These are phyloP conservation scores for Caradrina kadenii DNA, from an alignment of 2,888 invertebrate genomes.

Conservation along the genomic window DNA sequence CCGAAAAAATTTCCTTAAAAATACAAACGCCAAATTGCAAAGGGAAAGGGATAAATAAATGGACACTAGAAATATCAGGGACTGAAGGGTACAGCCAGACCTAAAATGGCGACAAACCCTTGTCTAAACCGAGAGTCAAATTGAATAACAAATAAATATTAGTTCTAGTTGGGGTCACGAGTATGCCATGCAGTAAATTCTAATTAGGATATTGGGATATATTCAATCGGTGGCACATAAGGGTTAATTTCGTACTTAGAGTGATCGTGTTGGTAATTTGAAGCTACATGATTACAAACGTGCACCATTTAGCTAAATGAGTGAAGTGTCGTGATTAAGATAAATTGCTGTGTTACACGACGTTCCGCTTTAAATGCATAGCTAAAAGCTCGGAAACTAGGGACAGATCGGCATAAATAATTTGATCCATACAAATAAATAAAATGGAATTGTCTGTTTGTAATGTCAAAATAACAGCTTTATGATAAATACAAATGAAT, in stretches of 20 bases:
- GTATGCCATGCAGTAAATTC: slow-evolving; percentile 51
- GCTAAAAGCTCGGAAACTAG: slow-evolving; percentile 26
- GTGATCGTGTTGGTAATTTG: slow-evolving; percentile 42
- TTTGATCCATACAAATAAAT: slow-evolving; percentile 1
- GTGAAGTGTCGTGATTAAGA: slow-evolving; percentile 51
- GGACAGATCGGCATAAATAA: slow-evolving; percentile 30
- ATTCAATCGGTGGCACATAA: slow-evolving; percentile 53
- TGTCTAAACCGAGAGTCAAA: slow-evolving; percentile 54
- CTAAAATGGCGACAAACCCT: slow-evolving; percentile 54
- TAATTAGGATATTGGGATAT: slow-evolving; percentile 57
- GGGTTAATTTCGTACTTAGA: slow-evolving; percentile 51
- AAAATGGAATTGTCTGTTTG: too few relatives aligned
- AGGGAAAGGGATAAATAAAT: slow-evolving; percentile 58
- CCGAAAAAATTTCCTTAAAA: slow-evolving; percentile 47
- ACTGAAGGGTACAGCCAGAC: slow-evolving; percentile 41
- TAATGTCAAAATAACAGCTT: too few relatives aligned
- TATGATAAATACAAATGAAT: too few relatives aligned
- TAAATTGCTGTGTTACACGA: slow-evolving; percentile 35
- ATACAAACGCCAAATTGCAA: slow-evolving; percentile 36
- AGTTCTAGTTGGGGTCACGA: slow-evolving; percentile 53
- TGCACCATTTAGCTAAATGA: slow-evolving; percentile 51
- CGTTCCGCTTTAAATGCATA: slow-evolving; percentile 29
- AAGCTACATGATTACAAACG: slow-evolving; percentile 51
- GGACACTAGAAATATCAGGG: slow-evolving; percentile 59
- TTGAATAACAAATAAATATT: slow-evolving; percentile 63